These are phyloP conservation scores for Petaurus breviceps DNA, from an alignment of 2,113 vertebrate genomes.

Conservation along the genomic window DNA sequence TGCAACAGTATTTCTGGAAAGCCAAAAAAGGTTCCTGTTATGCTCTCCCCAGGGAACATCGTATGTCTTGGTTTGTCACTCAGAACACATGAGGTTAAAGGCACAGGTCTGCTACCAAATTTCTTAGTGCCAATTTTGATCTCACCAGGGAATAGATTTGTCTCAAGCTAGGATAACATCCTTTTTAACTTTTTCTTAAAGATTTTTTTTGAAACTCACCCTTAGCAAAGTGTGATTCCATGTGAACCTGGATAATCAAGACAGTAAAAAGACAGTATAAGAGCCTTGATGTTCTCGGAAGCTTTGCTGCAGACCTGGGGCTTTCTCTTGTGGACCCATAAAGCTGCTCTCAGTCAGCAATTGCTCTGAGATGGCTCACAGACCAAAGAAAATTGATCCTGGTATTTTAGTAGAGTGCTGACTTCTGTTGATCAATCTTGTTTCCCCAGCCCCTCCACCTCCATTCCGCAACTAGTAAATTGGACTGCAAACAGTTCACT, in stretches of 20 bases:
- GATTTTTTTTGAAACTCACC: not conserved
- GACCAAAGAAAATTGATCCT: not conserved
- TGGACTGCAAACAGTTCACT: not conserved
- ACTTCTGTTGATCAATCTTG: not conserved
- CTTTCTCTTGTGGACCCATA: not conserved
- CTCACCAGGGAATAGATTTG: not conserved
- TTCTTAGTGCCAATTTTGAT: constrained; percentile 27
- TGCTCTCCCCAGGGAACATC: not conserved
- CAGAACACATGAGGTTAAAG: not conserved
- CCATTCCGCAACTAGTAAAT: not conserved
- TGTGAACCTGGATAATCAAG: not conserved
- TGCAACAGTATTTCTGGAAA: not conserved
- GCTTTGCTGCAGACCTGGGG: not conserved
- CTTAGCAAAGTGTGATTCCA: not conserved
- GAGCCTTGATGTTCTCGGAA: not conserved
- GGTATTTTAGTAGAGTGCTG: not conserved
- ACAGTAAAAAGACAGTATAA: not conserved
- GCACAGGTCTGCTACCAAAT: not conserved
- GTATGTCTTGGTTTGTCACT: not conserved
- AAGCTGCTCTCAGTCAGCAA: not conserved
- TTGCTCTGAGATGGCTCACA: not conserved
- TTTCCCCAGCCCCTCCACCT: not conserved
- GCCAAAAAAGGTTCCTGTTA: not conserved
- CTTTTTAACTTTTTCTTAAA: not conserved
- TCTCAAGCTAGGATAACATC: not conserved